These are phyloP conservation scores for Catalaphyllia jardinei DNA, from an alignment of 64 coral and sea anemone species.

Conservation along the genomic window DNA sequence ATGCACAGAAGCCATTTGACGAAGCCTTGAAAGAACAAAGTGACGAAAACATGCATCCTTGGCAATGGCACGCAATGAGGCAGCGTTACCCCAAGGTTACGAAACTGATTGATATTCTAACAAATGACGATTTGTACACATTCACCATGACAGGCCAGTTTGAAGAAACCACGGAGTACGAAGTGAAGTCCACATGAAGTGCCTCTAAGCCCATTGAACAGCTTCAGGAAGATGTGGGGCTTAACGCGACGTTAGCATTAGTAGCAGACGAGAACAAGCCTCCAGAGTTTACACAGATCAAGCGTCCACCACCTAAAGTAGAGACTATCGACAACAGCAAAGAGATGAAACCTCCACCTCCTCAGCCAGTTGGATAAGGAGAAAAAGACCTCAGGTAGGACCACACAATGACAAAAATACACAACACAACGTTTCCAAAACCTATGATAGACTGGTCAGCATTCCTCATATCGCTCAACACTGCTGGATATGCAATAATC, in stretches of 20 bases:
- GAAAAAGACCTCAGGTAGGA: not conserved
- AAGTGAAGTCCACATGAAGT: conserved; percentile 45
- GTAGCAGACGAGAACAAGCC: not conserved
- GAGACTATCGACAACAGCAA: not conserved
- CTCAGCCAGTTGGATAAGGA: not conserved
- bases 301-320: not conserved
- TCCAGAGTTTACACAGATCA: not conserved
- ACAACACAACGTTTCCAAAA: too few relatives aligned
- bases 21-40: conserved; percentile 61
- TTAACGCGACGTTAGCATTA: not conserved
- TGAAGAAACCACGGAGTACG: conserved; percentile 50
- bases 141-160: conserved; percentile 73
- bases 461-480: too few relatives aligned
- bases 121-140: conserved; percentile 32
- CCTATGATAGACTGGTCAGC: too few relatives aligned
- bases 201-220: conserved; percentile 1
- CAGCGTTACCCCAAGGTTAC: conserved; percentile 25
- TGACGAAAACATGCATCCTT: conserved; percentile 52
- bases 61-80: conserved; percentile 70
- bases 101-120: conserved; percentile 37
- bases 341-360: conserved; percentile 18
- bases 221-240: not conserved
- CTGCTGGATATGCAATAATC: too few relatives aligned
- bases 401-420: too few relatives aligned
- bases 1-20: conserved; percentile 55